Evolutionary conservation across 2,797 vertebrate genomes (phyloP).

Genomic region (Anisognathus igniventris): DNA sequence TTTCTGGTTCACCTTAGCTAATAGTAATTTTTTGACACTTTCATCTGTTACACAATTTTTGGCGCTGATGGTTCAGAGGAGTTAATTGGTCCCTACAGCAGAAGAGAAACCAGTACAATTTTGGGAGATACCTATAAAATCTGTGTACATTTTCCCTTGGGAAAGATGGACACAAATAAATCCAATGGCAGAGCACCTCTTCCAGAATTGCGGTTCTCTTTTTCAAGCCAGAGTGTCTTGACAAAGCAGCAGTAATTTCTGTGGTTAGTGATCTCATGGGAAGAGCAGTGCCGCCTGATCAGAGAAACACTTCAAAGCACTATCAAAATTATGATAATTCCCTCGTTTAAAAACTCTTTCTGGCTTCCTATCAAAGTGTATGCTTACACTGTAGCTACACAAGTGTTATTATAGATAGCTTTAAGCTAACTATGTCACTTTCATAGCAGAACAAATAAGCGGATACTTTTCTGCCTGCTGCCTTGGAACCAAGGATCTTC

Average conservation of each 20-base stretch:
- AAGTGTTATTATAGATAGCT: constrained; percentile 34
- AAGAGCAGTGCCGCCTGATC: not conserved
- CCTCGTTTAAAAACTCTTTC: constrained; percentile 35
- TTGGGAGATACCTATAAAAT: not conserved
- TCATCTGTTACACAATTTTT: not conserved
- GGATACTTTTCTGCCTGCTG: not conserved
- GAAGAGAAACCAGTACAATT: not conserved
- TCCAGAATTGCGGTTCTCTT: not conserved
- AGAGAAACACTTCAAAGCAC: constrained; percentile 52
- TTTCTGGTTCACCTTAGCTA: not conserved
- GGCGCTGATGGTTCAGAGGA: not conserved
- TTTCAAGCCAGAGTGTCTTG: not conserved
- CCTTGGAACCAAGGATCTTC: not conserved
- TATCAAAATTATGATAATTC: constrained; percentile 54
- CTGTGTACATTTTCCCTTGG: not conserved
- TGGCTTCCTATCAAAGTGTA: constrained; percentile 36
- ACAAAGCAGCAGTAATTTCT: not conserved
- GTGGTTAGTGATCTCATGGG: constrained; percentile 3
- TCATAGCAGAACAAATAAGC: not conserved
- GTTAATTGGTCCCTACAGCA: not conserved
- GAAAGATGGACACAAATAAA: not conserved
- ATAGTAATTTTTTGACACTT: not conserved
- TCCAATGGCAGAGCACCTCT: not conserved
- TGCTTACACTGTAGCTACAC: not conserved
- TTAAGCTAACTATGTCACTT: constrained; percentile 22